These are phyloP conservation scores for Tichodroma muraria DNA, from an alignment of 2,113 vertebrate genomes.

Conservation along the genomic window DNA sequence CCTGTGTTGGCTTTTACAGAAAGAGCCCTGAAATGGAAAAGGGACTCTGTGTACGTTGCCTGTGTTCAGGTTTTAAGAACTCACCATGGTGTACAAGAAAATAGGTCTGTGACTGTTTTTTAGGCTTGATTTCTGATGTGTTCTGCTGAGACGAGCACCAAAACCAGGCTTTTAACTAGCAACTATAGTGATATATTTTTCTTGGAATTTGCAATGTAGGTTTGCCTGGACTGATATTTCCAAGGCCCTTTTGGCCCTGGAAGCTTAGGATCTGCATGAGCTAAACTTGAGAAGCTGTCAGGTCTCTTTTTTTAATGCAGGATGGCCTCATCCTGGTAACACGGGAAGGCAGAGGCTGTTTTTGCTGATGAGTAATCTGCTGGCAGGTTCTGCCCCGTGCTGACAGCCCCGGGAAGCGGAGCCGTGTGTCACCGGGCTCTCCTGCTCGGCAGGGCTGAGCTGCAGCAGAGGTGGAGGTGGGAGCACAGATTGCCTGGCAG, in stretches of 20 bases:
- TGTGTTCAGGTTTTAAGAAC: not conserved
- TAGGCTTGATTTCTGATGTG: not conserved
- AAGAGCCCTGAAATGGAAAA: constrained; percentile 13
- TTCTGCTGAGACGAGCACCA: not conserved
- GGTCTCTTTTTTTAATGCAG: not conserved
- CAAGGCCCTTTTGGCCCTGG: not conserved
- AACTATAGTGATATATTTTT: not conserved
- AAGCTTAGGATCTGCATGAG: not conserved
- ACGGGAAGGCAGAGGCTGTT: not conserved
- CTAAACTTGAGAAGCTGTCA: not conserved
- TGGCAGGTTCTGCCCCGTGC: not conserved
- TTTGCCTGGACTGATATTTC: not conserved
- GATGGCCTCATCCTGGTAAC: not conserved
- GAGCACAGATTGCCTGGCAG: not conserved
- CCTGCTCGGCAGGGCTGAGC: not conserved
- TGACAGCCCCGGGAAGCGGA: not conserved
- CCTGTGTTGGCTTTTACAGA: constrained; percentile 19
- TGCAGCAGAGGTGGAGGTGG: not conserved
- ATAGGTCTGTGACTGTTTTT: not conserved
- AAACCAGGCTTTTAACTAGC: not conserved
- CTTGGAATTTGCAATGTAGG: not conserved
- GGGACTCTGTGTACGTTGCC: not conserved
- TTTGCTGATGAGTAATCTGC: constrained; percentile 44
- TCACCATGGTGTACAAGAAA: not conserved
- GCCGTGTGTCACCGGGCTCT: not conserved